Percentiles rank a stretch among this genome's conserved stretches.
Evolutionary conservation across 2,797 vertebrate species (phyloP).

Genomic region (Sebastes kiyomatsui): DNA sequence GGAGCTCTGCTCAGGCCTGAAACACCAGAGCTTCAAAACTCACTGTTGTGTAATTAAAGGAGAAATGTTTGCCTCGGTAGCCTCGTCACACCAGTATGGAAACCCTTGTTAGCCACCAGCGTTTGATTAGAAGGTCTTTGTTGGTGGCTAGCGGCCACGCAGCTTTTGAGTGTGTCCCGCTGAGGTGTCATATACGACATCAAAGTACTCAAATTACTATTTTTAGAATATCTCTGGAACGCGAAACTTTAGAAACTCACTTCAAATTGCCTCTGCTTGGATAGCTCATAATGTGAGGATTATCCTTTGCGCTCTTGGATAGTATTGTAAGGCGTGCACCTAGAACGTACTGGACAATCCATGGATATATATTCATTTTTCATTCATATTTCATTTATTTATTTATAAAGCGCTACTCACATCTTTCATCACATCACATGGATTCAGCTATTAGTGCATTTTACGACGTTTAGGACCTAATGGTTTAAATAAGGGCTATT

Average conservation of each 20-base stretch:
- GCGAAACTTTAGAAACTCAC: not conserved
- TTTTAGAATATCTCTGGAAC: not conserved
- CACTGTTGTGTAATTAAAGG: constrained; percentile 76
- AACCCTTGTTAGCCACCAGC: constrained; percentile 44
- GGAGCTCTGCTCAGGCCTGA: constrained; percentile 54
- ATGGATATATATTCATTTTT: too few species aligned
- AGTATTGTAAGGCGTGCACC: not conserved
- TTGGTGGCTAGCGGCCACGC: constrained; percentile 17
- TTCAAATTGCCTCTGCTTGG: not conserved
- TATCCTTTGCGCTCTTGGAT: not conserved
- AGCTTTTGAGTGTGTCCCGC: constrained; percentile 4
- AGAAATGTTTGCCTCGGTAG: constrained; percentile 57
- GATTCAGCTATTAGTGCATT: too few species aligned
- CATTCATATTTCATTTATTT: too few species aligned
- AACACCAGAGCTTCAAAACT: constrained; percentile 65
- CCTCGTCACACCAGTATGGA: constrained; percentile 47
- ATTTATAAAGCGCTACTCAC: too few species aligned
- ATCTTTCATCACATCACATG: too few species aligned
- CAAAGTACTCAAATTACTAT: not conserved
- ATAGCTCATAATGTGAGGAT: not conserved
- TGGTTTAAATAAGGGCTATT: too few species aligned
- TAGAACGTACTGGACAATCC: not conserved
- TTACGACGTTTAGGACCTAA: too few species aligned
- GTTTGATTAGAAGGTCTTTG: constrained; percentile 62
- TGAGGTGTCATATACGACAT: not conserved